Base-by-base conservation (phyloP, 2,797 vertebrate genomes). In the Botia almorhae region DNA sequence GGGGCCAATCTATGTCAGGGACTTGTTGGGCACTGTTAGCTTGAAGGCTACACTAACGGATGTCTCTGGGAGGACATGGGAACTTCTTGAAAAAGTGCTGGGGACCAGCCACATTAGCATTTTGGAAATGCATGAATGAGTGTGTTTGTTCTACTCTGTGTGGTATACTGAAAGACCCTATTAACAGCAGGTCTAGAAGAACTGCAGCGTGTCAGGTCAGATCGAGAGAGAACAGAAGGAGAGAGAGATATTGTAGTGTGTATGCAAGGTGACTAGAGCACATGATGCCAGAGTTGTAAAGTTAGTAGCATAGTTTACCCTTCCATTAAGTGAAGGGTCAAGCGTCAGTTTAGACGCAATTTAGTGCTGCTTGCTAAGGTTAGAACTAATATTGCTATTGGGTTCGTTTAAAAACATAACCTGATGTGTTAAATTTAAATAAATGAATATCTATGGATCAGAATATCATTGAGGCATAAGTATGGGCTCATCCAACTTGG, bases 121-220 rank as follows among this genome's bases (percentile, higher is more conserved):
- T 89, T 82, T 92, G 91, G 92, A 92, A 81, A 84, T 60, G 78
- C 80, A 81, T 93, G 91, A 93, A 92, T 91, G 86, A 90, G 86
- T 81, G 84, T 82, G 86, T 91, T 92, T 92, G 87, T 93, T 92
- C 89, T 91, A 83, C 87, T 89, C 85, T 88, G 81, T 72, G 85
- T 53, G 46, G 63, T 82, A 86, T 81, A 70, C 88, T 91, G 85
- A 91, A 91, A 89, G 86, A 86, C 84, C 90, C 88, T 78, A 92
- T 82, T 81, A 82, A 85, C 80, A 70, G 39, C 81, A 80, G 77
- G 55, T 82, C 56, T 64, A 69, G 43, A 58, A 77, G 58, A 58
- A 51, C 6, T 68, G 26, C 46, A 69, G 67, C 23, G 21, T 61
- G 72, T 73, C 46, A 79, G 74, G 73, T 73, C 63, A 73, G 16